A percentile compares a stretch with the other conserved stretches of the same genome.
Evolutionary conservation across 2,888 invertebrate species (phyloP).

Genomic region (Uropetala carovei): DNA sequence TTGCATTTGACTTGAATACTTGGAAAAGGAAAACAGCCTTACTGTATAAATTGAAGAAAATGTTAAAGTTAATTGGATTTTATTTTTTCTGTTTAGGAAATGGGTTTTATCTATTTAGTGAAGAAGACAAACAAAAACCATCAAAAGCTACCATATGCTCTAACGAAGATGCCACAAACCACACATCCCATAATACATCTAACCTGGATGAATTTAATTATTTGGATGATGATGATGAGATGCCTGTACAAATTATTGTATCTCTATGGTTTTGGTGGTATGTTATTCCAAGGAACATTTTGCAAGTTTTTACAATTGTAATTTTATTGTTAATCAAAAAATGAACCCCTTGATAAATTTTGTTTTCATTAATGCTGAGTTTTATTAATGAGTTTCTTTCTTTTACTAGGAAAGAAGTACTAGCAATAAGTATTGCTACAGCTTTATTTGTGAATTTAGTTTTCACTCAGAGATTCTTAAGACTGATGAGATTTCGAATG

Average conservation of each 20-base stretch:
- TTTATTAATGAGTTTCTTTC: constrained; percentile 59
- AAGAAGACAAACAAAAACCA: constrained; percentile 73
- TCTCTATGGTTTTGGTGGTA: constrained; percentile 89
- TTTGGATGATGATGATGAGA: constrained; percentile 77
- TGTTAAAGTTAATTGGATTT: not conserved
- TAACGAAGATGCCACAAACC: constrained; percentile 67
- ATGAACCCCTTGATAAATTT: not conserved
- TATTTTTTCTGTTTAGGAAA: constrained; percentile 77
- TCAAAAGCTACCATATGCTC: constrained; percentile 67
- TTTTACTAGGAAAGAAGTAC: constrained; percentile 83
- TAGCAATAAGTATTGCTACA: constrained; percentile 85
- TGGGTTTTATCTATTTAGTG: constrained; percentile 86
- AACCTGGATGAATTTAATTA: constrained; percentile 68
- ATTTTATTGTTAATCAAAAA: not conserved
- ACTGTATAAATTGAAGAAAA: not conserved
- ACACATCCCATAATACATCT: constrained; percentile 70
- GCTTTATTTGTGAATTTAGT: constrained; percentile 84
- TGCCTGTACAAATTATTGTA: constrained; percentile 82
- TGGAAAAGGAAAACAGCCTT: not conserved
- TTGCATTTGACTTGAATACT: not conserved
- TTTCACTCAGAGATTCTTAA: constrained; percentile 70
- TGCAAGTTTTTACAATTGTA: constrained; percentile 39
- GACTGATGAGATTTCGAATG: constrained; percentile 42
- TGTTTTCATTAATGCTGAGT: too few relatives aligned
- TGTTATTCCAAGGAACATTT: constrained; percentile 69